Evolutionary conservation across 2,113 vertebrate species (phyloP).

Genomic region (Macquaria australasica): DNA sequence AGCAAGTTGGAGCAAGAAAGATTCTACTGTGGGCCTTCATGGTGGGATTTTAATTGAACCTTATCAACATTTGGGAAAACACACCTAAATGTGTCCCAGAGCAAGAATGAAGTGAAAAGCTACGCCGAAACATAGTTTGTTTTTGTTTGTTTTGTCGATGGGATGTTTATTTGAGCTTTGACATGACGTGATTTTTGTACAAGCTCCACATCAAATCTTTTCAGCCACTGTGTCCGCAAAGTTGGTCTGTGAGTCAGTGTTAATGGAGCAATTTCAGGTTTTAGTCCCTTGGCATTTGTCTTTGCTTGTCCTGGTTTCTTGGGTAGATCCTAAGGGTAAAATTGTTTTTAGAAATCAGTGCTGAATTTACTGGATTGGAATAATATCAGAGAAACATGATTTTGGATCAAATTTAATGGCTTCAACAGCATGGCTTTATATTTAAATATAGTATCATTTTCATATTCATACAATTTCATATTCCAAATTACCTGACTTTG

Average conservation of each 20-base stretch:
- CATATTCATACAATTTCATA: not conserved
- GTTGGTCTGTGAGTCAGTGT: conserved; percentile 8
- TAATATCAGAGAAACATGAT: not conserved
- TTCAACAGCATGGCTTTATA: not conserved
- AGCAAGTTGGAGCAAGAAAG: conserved; percentile 19
- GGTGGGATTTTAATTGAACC: conserved; percentile 30
- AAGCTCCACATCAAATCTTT: not conserved
- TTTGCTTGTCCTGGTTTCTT: not conserved
- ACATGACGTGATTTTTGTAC: not conserved
- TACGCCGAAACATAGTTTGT: not conserved
- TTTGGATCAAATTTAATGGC: not conserved
- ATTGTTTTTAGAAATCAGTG: not conserved
- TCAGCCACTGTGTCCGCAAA: not conserved
- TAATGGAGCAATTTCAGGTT: conserved; percentile 27
- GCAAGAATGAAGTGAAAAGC: not conserved
- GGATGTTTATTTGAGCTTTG: conserved; percentile 1
- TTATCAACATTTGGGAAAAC: conserved; percentile 29
- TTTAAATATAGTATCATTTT: not conserved
- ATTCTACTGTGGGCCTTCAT: conserved; percentile 27
- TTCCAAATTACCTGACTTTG: not conserved
- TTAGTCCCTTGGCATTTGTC: conserved; percentile 25
- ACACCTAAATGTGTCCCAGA: conserved; percentile 14
- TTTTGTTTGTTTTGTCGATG: not conserved
- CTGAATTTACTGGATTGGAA: not conserved
- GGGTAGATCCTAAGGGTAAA: not conserved